Base-by-base conservation (phyloP, 2,113 vertebrate species). In the Phyllostomus discolor region DNA sequence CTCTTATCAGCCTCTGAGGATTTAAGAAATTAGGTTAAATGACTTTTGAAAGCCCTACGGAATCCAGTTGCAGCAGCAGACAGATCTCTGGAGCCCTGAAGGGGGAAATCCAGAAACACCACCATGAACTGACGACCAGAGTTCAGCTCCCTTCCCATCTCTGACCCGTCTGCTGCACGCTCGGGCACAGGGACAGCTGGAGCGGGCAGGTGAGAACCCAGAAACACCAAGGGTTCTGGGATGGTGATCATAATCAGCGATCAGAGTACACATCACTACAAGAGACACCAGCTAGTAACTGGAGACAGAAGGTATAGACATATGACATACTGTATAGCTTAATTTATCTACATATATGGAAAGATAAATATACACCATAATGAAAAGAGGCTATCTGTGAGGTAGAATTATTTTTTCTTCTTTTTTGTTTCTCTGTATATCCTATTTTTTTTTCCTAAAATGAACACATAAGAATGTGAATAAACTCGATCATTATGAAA, bases 71-170 rank as follows among this genome's bases (percentile, higher is more conserved):
- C 43, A 93, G 62, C 26, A 90, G 52, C 5, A 96, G 24, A 80
- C 12, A 87, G 26, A 81, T 59, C 38, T 50, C 57, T 52, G 72
- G 41, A 94, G 11, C 20, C 54, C 57, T 62, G 35, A 96, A 75
- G 50, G 26, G 69, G 15, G 33, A 95, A 90, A 95, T 94, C 75
- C 70, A 79, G 95, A 97, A 93, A 72, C 67, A 82, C 20, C 81
- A 14, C 10, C 5, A 14, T 6, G 64, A 82, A 88, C n/a, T 12
- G 10, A 54, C 91, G 64, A 54, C 95, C 76, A 90, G 10, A 88
- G n/a, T 20, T 64, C 20, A 73, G 54, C 20, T 93, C 11, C 10
- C 20, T 76, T 69, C 84, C 75, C 86, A 41, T 26, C 35, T 90
- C 59, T 86, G 46, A 94, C 35, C 84, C 43, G 41, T 75, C 66